Evolutionary conservation across 1,140 invertebrate species (phyloP), one percentile per base, ranked within the genome.

Genomic region (Drosophila tropicalis): DNA sequence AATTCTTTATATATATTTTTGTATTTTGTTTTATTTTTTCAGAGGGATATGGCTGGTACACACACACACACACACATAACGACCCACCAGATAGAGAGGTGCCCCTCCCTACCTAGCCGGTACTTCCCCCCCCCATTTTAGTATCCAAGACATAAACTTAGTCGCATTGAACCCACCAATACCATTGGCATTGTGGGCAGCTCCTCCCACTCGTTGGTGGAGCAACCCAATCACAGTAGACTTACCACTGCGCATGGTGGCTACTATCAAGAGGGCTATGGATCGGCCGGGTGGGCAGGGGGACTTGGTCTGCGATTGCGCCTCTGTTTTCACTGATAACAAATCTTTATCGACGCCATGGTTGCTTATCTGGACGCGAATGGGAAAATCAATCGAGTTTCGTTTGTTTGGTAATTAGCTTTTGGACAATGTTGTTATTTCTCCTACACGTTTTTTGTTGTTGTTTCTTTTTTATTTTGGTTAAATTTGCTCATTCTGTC

Each of bases 241-340:
- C 71, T 71, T 62, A 79, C 65, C 77, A 81, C 51, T 89, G 84
- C 84, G 84, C 84, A 87, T 87, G 84, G 70, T 89, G 70, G 73
- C 51, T 67, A 40, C 32, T 12, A 12, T 19, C 44, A 5, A 3
- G 6, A 19, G 15, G 34, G 22, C 13, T 3, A 22, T 58, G 19
- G 36, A 5, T 29, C 36, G 9, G 36, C 3, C 0, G 9, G 32
- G 34, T 36, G 41, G 32, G 29, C 6, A 57, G 44, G 57, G 47
- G 47, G 36, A 36, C 29, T 58, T 41, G 40, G 15, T 72, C 62
- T 86, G 69, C 80, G 82, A 86, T 85, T 82, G 79, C 76, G 84
- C 76, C 80, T 87, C 77, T 91, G 89, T 91, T 91, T 91, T 91
- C 81, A 91, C 76, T 91, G 89, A 91, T 91, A 91, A 91, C 89